Evolutionary conservation across 1,140 invertebrate species (phyloP).

Genomic region (Akabosia matsudoensis): DNA sequence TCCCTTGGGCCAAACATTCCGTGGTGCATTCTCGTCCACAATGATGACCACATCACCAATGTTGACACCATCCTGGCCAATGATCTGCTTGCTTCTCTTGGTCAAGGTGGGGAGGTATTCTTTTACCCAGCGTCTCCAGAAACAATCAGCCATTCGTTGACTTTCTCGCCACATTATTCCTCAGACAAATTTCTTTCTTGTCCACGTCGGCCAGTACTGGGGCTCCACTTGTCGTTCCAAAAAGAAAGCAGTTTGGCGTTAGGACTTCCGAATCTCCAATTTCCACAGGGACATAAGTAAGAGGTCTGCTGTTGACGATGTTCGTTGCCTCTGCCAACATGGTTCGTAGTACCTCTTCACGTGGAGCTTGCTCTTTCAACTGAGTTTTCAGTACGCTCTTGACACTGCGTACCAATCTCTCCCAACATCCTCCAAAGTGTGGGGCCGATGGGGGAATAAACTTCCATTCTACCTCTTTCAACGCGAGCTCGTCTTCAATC

Average conservation of each 20-base stretch:
- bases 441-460: neutral
- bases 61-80: neutral
- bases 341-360: constrained; percentile 20
- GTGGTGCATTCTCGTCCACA: constrained; percentile 24
- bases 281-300: constrained; percentile 40
- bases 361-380: neutral
- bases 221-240: constrained; percentile 18
- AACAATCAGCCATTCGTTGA: constrained; percentile 30
- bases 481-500: neutral
- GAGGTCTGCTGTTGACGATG: constrained; percentile 46
- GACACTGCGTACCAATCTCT: neutral
- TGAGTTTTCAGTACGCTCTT: neutral
- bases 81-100: constrained; percentile 33
- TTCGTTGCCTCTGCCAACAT: constrained; percentile 43
- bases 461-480: neutral
- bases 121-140: constrained; percentile 37
- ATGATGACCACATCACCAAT: constrained; percentile 41
- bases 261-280: constrained; percentile 48
- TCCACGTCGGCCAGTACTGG: neutral
- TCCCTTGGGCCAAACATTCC: constrained; percentile 36
- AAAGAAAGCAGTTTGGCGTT: constrained; percentile 47
- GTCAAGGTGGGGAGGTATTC: constrained; percentile 41
- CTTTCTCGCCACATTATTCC: constrained; percentile 30
- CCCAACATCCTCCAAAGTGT: neutral
- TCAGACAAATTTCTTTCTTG: neutral